Conservation (phyloP, 2,113 vertebrate genomes). For the Oostethus manadensis region DNA sequence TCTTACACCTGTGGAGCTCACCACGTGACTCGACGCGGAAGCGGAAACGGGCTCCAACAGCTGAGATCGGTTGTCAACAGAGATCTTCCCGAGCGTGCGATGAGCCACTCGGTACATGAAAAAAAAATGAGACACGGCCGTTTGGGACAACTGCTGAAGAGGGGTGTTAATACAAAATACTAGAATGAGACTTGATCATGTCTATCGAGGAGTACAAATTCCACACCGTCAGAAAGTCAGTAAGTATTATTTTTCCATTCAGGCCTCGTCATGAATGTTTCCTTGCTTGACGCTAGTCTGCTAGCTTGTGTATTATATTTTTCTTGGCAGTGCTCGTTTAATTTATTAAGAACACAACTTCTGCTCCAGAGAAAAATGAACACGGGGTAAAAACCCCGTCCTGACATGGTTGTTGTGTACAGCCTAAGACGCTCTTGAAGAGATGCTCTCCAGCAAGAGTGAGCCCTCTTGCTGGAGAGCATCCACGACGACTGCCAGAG, state of each 20-base stretch:
- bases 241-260: no score
- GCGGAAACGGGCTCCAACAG: slow-evolving; percentile 61
- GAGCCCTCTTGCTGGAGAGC: slow-evolving; percentile 6
- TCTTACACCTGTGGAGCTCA: slow-evolving; percentile 53
- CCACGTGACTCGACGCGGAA: slow-evolving; percentile 66
- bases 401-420: not conserved
- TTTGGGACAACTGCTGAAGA: not conserved
- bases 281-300: no score
- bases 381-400: fast-evolving
- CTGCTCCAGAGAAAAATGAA: no score
- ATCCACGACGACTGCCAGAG: slow-evolving; percentile 15
- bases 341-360: no score
- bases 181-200: not conserved
- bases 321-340: no score
- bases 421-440: not conserved
- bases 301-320: no score
- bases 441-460: slow-evolving; percentile 16
- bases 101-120: not conserved
- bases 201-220: not conserved
- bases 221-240: no score
- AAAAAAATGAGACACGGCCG: not conserved
- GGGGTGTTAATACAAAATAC: no score
- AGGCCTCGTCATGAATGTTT: no score
- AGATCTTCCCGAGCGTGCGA: slow-evolving; percentile 19
- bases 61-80: slow-evolving; percentile 49